Base-by-base conservation (phyloP, 2,888 invertebrate species). In the Parascotia fuliginaria region DNA sequence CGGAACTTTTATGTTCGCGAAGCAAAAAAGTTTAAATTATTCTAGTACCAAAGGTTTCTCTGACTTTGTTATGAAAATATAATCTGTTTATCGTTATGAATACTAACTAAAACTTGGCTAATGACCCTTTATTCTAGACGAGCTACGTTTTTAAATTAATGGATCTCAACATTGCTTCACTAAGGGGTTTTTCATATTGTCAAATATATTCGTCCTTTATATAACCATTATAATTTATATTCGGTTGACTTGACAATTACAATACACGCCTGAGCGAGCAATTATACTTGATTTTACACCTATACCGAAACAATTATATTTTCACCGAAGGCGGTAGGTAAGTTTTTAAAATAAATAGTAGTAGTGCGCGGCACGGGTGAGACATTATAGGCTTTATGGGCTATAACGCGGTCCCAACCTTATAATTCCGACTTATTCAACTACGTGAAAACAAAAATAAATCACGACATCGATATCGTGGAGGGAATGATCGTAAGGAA, bases 401-500 rank as follows among this genome's bases (percentile, higher is more conserved):
- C 79, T 67, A 81, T 83, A 81, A 83, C 75, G 77, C 66, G 71
- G 66, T 66, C 72, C 70, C 75, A 69, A 75, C 78, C 81, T 83
- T 81, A 83, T 81, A 82, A 82, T 83, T 78, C 75, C 68, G 66
- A 70, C 75, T 77, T 75, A 75, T 75, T 74, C 70, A 68, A 72
- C 71, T 67, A 73, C 73, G 76, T 79, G 75, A 79, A 83, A 82
- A 78, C 79, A 78, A 75, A 77, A 78, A 81, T 83, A 83, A 81
- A 83, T 82, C 81, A 81, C 70, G 58, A 45, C 58, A 71, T 78
- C 80, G 79, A 81, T 77, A 68, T 63, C 54, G 57, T 51, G 66
- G 45, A 54, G 65, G 51, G 55, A 48, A 57, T 58, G 49, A 61
- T 60, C 43, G 72, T 37, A 39, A 56, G 63, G 59, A 54, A 57